Percentiles rank a stretch among this genome's conserved stretches.
These are phyloP conservation scores for Mesoligia furuncula DNA, from an alignment of 2,888 invertebrate genomes.

Conservation along the genomic window DNA sequence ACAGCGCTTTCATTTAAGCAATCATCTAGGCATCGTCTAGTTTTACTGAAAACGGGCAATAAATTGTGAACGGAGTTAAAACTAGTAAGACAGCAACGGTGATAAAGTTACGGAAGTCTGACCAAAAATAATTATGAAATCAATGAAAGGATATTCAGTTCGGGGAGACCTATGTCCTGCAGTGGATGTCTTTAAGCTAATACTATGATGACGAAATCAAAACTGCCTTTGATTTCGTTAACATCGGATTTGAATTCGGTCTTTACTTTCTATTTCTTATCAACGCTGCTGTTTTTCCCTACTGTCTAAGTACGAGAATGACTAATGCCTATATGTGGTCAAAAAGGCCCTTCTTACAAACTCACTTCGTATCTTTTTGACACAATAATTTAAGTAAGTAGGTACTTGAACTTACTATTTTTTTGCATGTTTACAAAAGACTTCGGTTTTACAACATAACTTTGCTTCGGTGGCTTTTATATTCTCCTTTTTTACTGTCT, in stretches of 20 bases:
- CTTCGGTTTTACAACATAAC: slow-evolving; percentile 8
- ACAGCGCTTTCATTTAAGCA: not conserved
- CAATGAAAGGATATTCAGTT: not conserved
- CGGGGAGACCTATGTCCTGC: not conserved
- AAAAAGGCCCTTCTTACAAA: not conserved
- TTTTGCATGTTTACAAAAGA: slow-evolving; percentile 16
- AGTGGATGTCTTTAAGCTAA: not conserved
- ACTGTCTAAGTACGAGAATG: not conserved
- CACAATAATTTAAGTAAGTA: not conserved
- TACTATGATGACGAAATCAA: not conserved
- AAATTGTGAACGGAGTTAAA: not conserved
- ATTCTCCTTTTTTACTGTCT: not conserved
- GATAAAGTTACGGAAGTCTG: not conserved
- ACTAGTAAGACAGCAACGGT: not conserved
- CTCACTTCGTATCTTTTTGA: not conserved
- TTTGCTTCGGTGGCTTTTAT: slow-evolving; percentile 40
- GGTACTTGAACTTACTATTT: slow-evolving; percentile 31
- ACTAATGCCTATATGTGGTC: not conserved
- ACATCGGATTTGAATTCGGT: not conserved
- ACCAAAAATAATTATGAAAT: not conserved
- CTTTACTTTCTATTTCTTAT: not conserved
- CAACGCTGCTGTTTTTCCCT: not conserved
- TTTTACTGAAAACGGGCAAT: not conserved
- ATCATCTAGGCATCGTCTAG: not conserved
- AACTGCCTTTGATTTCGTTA: not conserved